Base-by-base conservation (phyloP, 1,140 invertebrate species). In the Lepidurus apus region DNA sequence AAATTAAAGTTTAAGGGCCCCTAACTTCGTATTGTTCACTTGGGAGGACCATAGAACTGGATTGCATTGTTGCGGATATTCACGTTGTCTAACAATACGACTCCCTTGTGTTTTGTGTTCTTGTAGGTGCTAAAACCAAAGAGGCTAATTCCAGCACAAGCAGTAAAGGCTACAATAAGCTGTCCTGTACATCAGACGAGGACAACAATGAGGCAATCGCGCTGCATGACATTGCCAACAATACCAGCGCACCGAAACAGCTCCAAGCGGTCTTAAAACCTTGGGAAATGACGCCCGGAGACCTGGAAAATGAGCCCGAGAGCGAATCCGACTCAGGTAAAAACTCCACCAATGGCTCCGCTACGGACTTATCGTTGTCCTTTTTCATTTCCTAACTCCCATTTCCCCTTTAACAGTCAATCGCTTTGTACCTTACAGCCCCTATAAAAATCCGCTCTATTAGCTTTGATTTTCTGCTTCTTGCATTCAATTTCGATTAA, bases 101-200 rank as follows among this genome's bases (percentile, higher is more conserved):
- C 21, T 47, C 45, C 8, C 21, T n/a, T 21, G 21, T n/a, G 13
- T 21, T 21, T 9, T 65, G 53, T 65, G 17, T 21, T 3, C 13
- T 65, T 65, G 17, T 65, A 65, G 53, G 53, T 21, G 21, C 17
- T 65, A 65, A 65, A 65, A 65, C 53, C 53, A 65, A 65, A 65
- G 53, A 65, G 53, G 53, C 53, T 7, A 65, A 5, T 13, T 65
- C 53, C 21, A 65, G 53, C 8, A 65, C 53, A 21, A 65, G 53
- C 53, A 65, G 17, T 65, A 65, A 65, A 65, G 53, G 53, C 53
- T 65, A 65, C 53, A 65, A 65, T 65, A 65, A 65, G n/a, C 53
- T 65, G 6, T n/a, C 53, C 13, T 65, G 53, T n/a, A 17, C 53
- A 21, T 21, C 53, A 7, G 53, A 65, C 53, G 53, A 65, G 6